Conservation (phyloP, 1,140 invertebrate genomes). For the Brachionus calyciflorus region DNA sequence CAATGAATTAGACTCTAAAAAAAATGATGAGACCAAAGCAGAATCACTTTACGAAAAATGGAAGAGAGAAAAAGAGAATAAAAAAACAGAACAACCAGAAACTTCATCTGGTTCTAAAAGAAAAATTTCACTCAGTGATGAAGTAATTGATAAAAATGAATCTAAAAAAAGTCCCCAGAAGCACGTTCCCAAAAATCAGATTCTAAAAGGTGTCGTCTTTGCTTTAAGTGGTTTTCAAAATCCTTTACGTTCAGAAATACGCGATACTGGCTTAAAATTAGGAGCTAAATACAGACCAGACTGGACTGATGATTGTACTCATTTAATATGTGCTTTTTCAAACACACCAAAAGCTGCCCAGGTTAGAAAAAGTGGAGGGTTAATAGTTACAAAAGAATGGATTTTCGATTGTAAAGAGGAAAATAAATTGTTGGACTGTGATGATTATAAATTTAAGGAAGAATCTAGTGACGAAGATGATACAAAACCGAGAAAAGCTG, state of each 20-base stretch:
- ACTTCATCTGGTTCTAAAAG: background rate
- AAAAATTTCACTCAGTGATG: background rate
- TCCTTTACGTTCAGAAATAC: slow-evolving; percentile 69
- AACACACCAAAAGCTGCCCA: slow-evolving; percentile 77
- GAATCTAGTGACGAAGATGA: background rate
- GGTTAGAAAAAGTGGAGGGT: slow-evolving; percentile 64
- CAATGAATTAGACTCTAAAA: background rate
- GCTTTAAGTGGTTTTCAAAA: slow-evolving; percentile 82
- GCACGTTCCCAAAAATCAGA: slow-evolving; percentile 54
- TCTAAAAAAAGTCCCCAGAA: background rate
- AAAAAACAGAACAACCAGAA: background rate
- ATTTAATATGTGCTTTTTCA: slow-evolving; percentile 81
- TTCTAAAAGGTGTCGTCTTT: slow-evolving; percentile 70
- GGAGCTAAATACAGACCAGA: slow-evolving; percentile 75
- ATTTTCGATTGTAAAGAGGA: slow-evolving; percentile 68
- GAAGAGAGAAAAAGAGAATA: slow-evolving; percentile 8
- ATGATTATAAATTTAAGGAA: slow-evolving; percentile 55
- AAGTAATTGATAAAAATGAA: background rate
- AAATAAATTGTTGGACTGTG: slow-evolving; percentile 71
- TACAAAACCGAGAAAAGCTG: slow-evolving; percentile 23
- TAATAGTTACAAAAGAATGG: slow-evolving; percentile 75
- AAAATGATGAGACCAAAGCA: background rate
- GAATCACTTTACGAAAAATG: slow-evolving; percentile 41
- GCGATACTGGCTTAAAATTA: slow-evolving; percentile 71
- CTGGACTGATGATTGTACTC: slow-evolving; percentile 73